phyloP scores from a whole-genome alignment of 2,888 invertebrate genomes.

The Andrena hattorfiana region DNA sequence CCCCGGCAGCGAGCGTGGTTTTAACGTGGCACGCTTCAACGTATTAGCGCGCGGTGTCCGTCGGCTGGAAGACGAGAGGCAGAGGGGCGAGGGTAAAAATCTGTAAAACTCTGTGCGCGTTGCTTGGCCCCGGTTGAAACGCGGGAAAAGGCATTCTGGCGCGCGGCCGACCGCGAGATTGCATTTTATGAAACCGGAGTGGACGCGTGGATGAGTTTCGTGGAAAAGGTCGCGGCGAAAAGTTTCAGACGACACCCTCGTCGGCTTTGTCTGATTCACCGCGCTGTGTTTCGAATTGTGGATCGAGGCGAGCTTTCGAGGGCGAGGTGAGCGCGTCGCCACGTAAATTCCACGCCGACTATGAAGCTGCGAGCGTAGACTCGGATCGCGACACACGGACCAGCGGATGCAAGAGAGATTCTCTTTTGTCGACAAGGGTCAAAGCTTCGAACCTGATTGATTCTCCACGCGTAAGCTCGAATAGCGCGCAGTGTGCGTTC shows the following conservation, averaged over 20 bases:
- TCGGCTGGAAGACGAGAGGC: not conserved
- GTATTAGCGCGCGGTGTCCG: not conserved
- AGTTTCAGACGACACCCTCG: conserved; percentile 37
- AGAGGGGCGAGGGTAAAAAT: not conserved
- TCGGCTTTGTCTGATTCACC: conserved; percentile 33
- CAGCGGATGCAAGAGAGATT: not conserved
- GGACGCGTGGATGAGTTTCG: not conserved
- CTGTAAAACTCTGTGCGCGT: conserved; percentile 2
- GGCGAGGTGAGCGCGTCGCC: not conserved
- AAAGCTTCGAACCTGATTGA: not conserved
- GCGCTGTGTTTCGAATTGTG: not conserved
- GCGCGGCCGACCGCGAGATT: conserved; percentile 22
- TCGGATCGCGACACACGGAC: conserved; percentile 24
- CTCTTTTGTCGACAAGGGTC: not conserved
- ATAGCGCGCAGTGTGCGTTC: no score
- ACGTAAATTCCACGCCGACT: conserved; percentile 35
- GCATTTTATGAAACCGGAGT: conserved; percentile 43
- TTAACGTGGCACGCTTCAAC: conserved; percentile 3
- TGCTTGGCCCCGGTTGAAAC: not conserved
- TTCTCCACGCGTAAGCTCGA: no score
- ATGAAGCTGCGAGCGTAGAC: conserved; percentile 37
- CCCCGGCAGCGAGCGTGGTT: conserved; percentile 1
- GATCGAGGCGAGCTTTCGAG: not conserved
- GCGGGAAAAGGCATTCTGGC: conserved; percentile 13
- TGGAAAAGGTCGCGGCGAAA: conserved; percentile 19